Conservation (phyloP, 2,888 invertebrate species). For the Cylloceria caligata region DNA sequence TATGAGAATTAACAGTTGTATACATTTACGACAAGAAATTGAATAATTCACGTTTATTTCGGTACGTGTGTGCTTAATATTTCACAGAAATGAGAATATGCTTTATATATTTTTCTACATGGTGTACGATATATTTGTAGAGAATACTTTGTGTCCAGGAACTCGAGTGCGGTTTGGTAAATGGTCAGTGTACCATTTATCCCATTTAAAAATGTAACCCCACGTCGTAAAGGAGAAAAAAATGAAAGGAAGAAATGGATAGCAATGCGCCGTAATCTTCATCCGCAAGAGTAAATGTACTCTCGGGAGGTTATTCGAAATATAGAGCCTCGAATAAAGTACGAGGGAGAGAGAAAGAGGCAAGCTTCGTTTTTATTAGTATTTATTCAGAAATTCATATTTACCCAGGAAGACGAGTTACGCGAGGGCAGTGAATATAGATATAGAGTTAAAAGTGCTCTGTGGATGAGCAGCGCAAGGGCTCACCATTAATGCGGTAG, state of each 20-base stretch:
- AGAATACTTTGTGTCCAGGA: background rate
- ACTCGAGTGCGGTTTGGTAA: background rate
- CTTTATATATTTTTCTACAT: background rate
- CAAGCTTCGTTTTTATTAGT: conserved; percentile 43
- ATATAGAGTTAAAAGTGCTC: background rate
- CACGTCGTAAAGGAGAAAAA: background rate
- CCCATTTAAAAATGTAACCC: background rate
- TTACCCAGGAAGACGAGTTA: conserved; percentile 4
- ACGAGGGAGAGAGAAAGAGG: conserved; percentile 8
- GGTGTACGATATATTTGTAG: background rate
- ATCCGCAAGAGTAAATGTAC: conserved; percentile 43
- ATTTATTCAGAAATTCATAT: conserved; percentile 55
- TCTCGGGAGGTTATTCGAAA: conserved; percentile 42
- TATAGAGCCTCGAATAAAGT: conserved; percentile 43
- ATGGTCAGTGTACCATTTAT: background rate
- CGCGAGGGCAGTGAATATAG: background rate
- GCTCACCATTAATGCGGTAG: conserved; percentile 33
- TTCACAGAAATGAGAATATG: background rate
- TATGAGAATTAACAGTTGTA: too few relatives aligned
- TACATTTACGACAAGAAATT: background rate
- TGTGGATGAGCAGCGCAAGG: background rate
- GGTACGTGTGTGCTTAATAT: background rate
- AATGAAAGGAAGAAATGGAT: background rate
- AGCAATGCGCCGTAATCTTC: conserved; percentile 4
- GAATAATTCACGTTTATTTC: background rate